phyloP scores from a whole-genome alignment of 2,113 vertebrate genomes.

The Sylvia atricapilla region DNA sequence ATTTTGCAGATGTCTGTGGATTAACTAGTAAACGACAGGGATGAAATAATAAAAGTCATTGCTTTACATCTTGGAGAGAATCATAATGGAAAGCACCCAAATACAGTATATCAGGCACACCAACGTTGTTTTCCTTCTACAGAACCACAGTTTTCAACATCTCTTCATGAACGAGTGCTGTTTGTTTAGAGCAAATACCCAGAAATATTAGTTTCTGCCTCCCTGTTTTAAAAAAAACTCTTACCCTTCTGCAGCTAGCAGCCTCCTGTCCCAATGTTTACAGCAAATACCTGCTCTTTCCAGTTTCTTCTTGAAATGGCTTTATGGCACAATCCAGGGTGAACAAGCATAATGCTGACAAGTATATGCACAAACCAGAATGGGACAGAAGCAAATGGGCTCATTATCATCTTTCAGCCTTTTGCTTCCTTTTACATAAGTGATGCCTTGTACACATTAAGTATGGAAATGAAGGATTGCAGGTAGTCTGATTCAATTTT shows the following conservation, averaged over 20 bases:
- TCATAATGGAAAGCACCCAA: background rate
- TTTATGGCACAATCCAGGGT: background rate
- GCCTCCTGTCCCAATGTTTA: background rate
- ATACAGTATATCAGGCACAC: background rate
- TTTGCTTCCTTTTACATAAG: background rate
- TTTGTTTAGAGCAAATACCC: background rate
- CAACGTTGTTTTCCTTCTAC: background rate
- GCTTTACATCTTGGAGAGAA: background rate
- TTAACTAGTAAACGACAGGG: background rate
- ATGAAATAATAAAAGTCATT: background rate
- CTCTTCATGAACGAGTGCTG: background rate
- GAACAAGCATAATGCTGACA: background rate
- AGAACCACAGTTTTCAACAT: background rate
- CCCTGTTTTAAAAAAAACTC: background rate
- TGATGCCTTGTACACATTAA: background rate
- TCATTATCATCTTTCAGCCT: background rate
- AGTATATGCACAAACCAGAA: background rate
- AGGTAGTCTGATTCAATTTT: slow-evolving; percentile 9
- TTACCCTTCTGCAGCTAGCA: background rate
- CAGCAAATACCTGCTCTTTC: background rate
- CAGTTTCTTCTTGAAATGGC: background rate
- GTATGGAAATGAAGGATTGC: background rate
- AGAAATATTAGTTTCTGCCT: background rate
- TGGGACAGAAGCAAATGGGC: background rate
- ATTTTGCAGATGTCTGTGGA: background rate